Conservation (phyloP, 2,888 invertebrate species). For the Napeogenes sylphis region DNA sequence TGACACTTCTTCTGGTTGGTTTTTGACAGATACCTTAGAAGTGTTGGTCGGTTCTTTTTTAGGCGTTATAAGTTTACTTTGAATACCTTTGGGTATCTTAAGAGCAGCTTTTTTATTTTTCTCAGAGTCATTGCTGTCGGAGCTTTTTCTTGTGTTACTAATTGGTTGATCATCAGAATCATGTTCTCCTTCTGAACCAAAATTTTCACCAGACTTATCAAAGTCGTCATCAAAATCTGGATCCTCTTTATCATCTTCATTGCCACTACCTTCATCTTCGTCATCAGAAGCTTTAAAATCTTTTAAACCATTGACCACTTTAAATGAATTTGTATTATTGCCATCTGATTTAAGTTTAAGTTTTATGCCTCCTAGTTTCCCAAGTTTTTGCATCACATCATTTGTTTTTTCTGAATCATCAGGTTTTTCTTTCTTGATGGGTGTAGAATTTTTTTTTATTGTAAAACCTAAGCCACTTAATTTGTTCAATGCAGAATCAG, state of each 20-base stretch:
- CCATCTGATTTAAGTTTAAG: constrained; percentile 70
- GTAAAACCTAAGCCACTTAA: constrained; percentile 69
- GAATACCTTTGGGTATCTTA: constrained; percentile 43
- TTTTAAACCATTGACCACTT: constrained; percentile 68
- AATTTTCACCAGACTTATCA: constrained; percentile 35
- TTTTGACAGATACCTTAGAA: constrained; percentile 36
- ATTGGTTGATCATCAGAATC: constrained; percentile 38
- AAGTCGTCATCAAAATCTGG: constrained; percentile 43
- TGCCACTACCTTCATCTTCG: constrained; percentile 55
- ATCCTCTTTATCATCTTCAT: constrained; percentile 49
- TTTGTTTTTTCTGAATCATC: constrained; percentile 39
- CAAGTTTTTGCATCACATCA: constrained; percentile 63
- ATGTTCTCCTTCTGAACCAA: constrained; percentile 47
- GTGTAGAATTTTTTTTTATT: constrained; percentile 61
- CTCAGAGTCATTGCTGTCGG: constrained; percentile 47
- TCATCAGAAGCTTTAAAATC: constrained; percentile 69
- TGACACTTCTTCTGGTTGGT: constrained; percentile 38
- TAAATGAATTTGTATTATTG: constrained; percentile 58
- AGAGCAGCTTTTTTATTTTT: constrained; percentile 33
- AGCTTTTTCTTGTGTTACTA: constrained; percentile 36
- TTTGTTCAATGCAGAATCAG: constrained; percentile 60
- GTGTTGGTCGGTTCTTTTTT: constrained; percentile 40
- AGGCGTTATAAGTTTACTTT: constrained; percentile 38
- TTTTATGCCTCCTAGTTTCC: constrained; percentile 68
- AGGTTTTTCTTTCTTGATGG: constrained; percentile 59